A percentile compares a stretch with the other conserved stretches of the same genome.
phyloP scores from a whole-genome alignment of 2,888 invertebrate genomes.

The Limnephilus marmoratus region DNA sequence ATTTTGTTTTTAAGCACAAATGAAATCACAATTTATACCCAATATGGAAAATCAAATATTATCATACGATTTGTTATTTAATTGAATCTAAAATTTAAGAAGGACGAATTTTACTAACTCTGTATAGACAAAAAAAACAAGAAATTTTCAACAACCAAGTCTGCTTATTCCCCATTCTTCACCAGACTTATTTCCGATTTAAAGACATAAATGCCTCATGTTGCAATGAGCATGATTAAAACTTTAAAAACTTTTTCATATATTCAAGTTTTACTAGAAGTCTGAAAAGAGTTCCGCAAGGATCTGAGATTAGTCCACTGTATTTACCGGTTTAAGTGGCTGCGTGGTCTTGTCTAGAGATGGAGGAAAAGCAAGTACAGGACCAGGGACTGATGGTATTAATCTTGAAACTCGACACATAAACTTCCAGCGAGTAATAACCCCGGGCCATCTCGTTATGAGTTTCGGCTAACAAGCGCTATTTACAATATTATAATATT shows the following conservation, averaged over 20 bases:
- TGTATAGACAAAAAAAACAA: neutral
- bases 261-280: neutral
- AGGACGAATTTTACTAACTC: neutral
- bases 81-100: too few relatives aligned
- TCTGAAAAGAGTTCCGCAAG: neutral
- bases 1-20: too few relatives aligned
- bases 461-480: constrained; percentile 52
- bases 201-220: neutral
- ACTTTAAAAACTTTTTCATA: neutral
- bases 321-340: neutral
- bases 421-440: constrained; percentile 59
- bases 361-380: neutral
- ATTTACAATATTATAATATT: neutral
- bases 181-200: neutral
- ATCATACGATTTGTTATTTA: too few relatives aligned
- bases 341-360: neutral
- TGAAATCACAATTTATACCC: too few relatives aligned
- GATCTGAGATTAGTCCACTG: neutral
- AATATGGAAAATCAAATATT: too few relatives aligned
- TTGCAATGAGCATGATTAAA: neutral
- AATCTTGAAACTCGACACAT: constrained; percentile 67
- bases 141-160: neutral
- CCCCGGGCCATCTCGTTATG: constrained; percentile 62
- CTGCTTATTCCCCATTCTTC: neutral
- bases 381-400: constrained; percentile 66